Conservation (phyloP, 2,113 vertebrate genomes). For the Zosterops japonicus region DNA sequence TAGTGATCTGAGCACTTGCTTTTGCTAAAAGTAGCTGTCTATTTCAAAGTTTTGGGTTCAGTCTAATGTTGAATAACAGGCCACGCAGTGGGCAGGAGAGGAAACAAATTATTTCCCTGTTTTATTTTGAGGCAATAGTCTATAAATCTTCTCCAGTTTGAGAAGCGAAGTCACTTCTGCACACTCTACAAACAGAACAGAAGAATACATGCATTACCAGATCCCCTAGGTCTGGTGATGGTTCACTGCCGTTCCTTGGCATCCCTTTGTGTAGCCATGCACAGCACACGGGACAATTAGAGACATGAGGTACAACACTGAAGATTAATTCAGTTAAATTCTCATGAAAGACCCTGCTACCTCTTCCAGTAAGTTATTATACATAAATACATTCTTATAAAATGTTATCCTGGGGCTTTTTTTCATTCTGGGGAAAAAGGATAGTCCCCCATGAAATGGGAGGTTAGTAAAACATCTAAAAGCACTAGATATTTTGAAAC, state of each 20-base stretch:
- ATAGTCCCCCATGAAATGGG: background rate
- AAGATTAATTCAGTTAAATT: background rate
- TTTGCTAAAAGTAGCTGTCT: background rate
- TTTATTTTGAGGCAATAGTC: background rate
- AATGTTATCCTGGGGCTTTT: background rate
- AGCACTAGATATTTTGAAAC: background rate
- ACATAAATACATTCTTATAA: background rate
- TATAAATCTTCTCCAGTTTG: background rate
- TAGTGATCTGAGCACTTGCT: background rate
- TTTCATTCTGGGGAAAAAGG: background rate
- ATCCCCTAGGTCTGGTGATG: background rate
- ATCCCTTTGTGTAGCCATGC: background rate
- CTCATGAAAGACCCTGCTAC: background rate
- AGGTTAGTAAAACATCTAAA: background rate
- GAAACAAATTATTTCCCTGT: background rate
- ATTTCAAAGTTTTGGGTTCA: background rate
- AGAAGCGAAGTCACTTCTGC: background rate
- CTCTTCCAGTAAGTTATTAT: background rate
- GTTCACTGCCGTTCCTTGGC: background rate
- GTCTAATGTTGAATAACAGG: background rate
- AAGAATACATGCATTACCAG: background rate
- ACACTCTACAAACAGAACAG: background rate
- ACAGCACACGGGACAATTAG: background rate
- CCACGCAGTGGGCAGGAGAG: background rate
- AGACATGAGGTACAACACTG: background rate